Evolutionary conservation across 2,113 vertebrate species (phyloP).

Genomic region (Actenoides lindsayi): DNA sequence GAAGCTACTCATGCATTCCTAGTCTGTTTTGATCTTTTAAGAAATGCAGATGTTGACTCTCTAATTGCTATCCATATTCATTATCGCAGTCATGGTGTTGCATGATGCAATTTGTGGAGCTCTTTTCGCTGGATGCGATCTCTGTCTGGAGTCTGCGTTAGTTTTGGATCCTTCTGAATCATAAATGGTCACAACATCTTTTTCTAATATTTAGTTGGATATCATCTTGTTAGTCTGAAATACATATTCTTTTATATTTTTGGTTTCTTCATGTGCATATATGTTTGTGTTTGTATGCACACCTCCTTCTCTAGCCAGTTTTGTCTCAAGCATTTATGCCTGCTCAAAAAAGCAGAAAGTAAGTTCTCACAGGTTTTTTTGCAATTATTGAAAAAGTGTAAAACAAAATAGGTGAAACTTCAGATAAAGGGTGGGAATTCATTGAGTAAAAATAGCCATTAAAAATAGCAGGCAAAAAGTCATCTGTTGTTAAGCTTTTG

Average conservation of each 20-base stretch:
- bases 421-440: not conserved
- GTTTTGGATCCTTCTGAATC: constrained; percentile 75
- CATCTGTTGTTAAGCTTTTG: not conserved
- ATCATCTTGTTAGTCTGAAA: constrained; percentile 12
- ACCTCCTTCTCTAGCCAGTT: not conserved
- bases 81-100: constrained; percentile 66
- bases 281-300: not conserved
- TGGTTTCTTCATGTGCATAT: not conserved
- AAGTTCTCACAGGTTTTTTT: not conserved
- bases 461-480: not conserved
- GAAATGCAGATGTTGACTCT: constrained; percentile 57
- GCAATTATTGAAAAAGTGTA: not conserved
- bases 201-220: constrained; percentile 72
- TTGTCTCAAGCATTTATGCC: not conserved
- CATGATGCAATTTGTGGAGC: constrained; percentile 66
- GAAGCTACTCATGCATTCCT: constrained; percentile 51
- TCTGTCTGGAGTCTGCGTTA: constrained; percentile 74
- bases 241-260: constrained; percentile 26
- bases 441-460: not conserved
- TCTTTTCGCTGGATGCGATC: constrained; percentile 70
- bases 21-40: constrained; percentile 54
- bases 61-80: constrained; percentile 59
- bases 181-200: constrained; percentile 71
- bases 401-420: not conserved
- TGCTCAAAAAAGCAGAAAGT: not conserved